These are phyloP conservation scores for Drepana arcuata DNA, from an alignment of 1,140 invertebrate genomes.

Conservation along the genomic window DNA sequence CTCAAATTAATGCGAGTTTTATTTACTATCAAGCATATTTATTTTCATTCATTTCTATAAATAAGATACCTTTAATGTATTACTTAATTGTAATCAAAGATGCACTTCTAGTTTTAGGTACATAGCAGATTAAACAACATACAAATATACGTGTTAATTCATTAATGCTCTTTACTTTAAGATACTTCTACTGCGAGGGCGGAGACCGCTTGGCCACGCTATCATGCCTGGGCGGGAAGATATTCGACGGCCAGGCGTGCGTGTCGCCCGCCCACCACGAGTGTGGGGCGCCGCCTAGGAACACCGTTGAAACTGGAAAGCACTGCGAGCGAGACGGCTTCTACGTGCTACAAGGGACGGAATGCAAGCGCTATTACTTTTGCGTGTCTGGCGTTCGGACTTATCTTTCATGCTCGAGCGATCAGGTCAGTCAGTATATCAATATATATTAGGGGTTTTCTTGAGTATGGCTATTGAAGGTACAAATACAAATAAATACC, in stretches of 20 bases:
- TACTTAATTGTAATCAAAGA: too few species aligned
- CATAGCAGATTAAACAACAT: too few species aligned
- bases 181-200: constrained; percentile 72
- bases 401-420: constrained; percentile 43
- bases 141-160: too few species aligned
- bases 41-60: too few species aligned
- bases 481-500: too few species aligned
- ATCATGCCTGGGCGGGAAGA: constrained; percentile 69
- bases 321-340: constrained; percentile 68
- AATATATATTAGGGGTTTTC: too few species aligned
- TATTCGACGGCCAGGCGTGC: constrained; percentile 72
- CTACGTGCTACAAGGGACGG: constrained; percentile 65
- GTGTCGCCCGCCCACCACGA: constrained; percentile 43
- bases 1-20: too few species aligned
- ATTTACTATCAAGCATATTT: too few species aligned
- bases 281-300: constrained; percentile 41
- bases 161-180: constrained; percentile 21
- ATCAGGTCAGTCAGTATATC: too few species aligned
- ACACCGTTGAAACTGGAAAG: constrained; percentile 30
- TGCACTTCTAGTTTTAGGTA: too few species aligned
- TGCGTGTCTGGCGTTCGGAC: constrained; percentile 65
- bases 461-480: too few species aligned
- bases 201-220: constrained; percentile 70
- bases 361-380: constrained; percentile 72
- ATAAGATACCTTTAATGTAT: too few species aligned